Evolutionary conservation across 2,113 vertebrate species (phyloP).

Genomic region (Catharus fuscescens): DNA sequence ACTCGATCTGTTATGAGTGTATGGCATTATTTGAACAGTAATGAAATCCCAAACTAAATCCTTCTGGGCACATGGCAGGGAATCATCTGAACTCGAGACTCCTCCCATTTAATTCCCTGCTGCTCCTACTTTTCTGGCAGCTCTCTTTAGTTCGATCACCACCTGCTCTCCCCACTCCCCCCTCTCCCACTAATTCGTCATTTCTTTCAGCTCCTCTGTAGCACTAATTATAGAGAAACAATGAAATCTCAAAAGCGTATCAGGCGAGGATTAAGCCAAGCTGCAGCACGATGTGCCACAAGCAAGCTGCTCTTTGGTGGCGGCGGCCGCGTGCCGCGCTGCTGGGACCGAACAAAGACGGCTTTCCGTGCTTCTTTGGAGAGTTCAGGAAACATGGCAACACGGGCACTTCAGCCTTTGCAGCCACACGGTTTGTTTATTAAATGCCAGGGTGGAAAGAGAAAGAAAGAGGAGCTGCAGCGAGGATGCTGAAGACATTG

Average conservation of each 20-base stretch:
- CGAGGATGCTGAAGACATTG: not conserved
- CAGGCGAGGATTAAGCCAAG: conserved; percentile 45
- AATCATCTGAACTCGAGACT: not conserved
- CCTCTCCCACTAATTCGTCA: not conserved
- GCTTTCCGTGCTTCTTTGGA: not conserved
- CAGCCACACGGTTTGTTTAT: not conserved
- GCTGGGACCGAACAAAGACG: not conserved
- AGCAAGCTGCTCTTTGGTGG: conserved; percentile 35
- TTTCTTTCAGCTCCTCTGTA: conserved; percentile 58
- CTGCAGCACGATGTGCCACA: conserved; percentile 21
- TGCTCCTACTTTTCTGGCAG: conserved; percentile 53
- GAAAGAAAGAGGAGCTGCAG: not conserved
- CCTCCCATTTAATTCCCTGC: conserved; percentile 62
- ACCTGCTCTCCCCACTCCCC: conserved; percentile 59
- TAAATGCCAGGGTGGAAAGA: not conserved
- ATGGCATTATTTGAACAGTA: not conserved
- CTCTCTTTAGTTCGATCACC: conserved; percentile 45
- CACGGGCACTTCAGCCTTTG: not conserved
- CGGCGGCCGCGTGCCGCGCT: not conserved
- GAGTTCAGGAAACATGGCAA: not conserved
- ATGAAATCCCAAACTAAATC: conserved; percentile 46
- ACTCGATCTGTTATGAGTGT: not conserved
- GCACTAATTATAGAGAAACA: conserved; percentile 68
- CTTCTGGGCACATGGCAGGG: not conserved
- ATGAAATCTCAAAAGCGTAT: conserved; percentile 53